These are phyloP conservation scores for Aurelia aurita complex sp. Pacific DNA, from an alignment of 30 jellyfish, hydroid and myxozoan species.

Conservation along the genomic window DNA sequence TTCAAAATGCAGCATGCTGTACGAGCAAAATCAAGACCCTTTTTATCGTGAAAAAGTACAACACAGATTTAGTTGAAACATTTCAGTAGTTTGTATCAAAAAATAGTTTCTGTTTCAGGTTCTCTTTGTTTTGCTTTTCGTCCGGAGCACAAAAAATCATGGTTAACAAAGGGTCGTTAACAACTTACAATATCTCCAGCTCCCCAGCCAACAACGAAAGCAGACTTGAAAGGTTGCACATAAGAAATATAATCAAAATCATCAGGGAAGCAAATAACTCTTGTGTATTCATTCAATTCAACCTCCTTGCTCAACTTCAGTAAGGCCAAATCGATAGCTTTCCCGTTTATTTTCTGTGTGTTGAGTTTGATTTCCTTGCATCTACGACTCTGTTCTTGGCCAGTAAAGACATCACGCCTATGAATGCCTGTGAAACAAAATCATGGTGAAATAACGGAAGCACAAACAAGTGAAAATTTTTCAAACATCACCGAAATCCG, in stretches of 20 bases:
- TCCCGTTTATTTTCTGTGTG: constrained; percentile 8
- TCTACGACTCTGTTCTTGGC: constrained; percentile 43
- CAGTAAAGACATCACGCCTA: constrained; percentile 33
- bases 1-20: too few species aligned
- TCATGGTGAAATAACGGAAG: neutral
- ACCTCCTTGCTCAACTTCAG: constrained; percentile 31
- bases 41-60: too few species aligned
- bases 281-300: constrained; percentile 41
- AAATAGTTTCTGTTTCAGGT: too few species aligned
- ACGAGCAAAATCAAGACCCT: too few species aligned
- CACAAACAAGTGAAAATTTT: too few species aligned
- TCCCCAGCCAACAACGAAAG: constrained; percentile 67
- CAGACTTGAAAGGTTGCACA: constrained; percentile 41
- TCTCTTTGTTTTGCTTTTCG: too few species aligned
- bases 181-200: constrained; percentile 24
- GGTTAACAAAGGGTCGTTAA: neutral
- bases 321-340: constrained; percentile 13
- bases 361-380: neutral
- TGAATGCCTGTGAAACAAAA: constrained; percentile 24
- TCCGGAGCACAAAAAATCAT: too few species aligned
- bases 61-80: too few species aligned
- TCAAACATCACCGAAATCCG: too few species aligned
- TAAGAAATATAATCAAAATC: constrained; percentile 22
- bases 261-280: constrained; percentile 53
- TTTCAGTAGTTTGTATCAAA: too few species aligned